These are phyloP conservation scores for Micronycteris hirsuta DNA, from an alignment of 2,113 vertebrate species.

Conservation along the genomic window DNA sequence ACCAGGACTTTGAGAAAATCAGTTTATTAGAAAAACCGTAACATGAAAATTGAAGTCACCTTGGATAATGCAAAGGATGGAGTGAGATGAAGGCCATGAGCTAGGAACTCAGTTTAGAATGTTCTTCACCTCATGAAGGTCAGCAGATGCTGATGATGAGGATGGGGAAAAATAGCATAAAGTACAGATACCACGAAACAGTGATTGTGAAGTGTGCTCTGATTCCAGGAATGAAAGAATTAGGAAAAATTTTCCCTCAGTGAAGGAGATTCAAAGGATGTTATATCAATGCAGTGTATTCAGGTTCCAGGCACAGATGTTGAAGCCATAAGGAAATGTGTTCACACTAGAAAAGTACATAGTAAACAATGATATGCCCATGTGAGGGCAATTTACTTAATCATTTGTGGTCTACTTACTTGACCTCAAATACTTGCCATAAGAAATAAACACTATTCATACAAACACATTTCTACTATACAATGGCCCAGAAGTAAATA, in stretches of 20 bases:
- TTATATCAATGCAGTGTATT: neutral
- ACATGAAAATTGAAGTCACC: neutral
- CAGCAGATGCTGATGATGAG: neutral
- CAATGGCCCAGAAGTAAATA: constrained; percentile 16
- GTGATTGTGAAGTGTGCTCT: neutral
- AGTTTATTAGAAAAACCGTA: neutral
- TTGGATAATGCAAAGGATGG: neutral
- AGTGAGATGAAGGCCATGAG: accelerated
- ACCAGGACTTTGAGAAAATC: neutral
- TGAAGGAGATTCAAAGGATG: neutral
- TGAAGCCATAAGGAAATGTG: neutral
- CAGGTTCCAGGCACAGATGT: neutral
- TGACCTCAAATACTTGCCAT: constrained; percentile 16
- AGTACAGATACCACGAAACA: neutral
- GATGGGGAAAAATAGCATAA: neutral
- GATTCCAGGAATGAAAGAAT: neutral
- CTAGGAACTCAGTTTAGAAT: neutral
- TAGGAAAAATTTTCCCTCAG: neutral
- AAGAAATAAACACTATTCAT: constrained; percentile 30
- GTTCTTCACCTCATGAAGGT: neutral
- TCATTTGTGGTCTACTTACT: neutral
- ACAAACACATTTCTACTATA: constrained; percentile 11
- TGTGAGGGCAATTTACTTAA: neutral
- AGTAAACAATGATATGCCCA: neutral
- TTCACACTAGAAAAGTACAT: neutral